Evolutionary conservation across 2,888 invertebrate genomes (phyloP).

Genomic region (Parnassius mnemosyne): DNA sequence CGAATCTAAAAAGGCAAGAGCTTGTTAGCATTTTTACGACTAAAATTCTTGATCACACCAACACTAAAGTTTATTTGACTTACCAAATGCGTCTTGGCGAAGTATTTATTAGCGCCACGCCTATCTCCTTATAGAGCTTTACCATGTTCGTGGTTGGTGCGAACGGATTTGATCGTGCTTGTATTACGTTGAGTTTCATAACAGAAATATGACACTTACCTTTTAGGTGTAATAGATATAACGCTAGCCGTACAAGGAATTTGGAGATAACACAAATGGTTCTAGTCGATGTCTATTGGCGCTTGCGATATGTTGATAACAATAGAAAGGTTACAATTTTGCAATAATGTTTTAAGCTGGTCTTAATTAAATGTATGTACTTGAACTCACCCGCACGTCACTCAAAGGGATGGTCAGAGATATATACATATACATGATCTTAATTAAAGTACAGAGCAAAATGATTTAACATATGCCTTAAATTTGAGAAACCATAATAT

Average conservation of each 20-base stretch:
- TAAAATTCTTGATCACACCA: constrained; percentile 33
- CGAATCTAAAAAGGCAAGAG: constrained; percentile 47
- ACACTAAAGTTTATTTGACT: constrained; percentile 27
- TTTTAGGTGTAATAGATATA: constrained; percentile 19
- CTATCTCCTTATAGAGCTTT: constrained; percentile 25
- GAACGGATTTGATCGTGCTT: constrained; percentile 7
- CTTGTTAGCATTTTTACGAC: constrained; percentile 45
- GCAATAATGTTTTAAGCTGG: background rate
- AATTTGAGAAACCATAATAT: too few species aligned
- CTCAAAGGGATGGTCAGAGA: too few species aligned
- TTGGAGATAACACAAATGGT: constrained; percentile 4
- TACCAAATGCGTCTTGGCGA: constrained; percentile 24
- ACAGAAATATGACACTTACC: constrained; percentile 23
- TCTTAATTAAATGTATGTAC: too few species aligned
- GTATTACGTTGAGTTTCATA: constrained; percentile 16
- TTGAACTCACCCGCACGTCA: too few species aligned
- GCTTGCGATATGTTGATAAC: too few species aligned
- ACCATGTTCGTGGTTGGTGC: constrained; percentile 19
- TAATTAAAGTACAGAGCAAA: too few species aligned
- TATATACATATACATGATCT: too few species aligned
- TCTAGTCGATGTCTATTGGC: constrained; percentile 4
- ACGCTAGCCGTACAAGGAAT: constrained; percentile 20
- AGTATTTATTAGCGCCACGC: constrained; percentile 25
- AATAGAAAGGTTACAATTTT: background rate
- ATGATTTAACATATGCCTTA: too few species aligned